These are phyloP conservation scores for Hoplostethus atlanticus DNA, from an alignment of 2,797 vertebrate genomes.

Conservation along the genomic window DNA sequence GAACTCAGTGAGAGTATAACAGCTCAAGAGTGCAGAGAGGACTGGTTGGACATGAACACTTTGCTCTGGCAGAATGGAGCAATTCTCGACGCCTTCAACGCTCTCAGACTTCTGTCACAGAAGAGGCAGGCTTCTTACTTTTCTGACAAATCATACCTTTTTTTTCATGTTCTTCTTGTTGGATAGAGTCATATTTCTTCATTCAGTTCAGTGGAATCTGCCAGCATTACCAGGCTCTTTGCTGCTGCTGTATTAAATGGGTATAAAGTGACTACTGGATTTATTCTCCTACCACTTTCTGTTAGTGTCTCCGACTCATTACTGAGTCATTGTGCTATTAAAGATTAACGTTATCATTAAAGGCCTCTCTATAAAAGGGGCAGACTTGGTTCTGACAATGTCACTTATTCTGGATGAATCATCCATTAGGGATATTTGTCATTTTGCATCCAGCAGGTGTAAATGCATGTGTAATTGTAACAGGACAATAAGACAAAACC, in stretches of 20 bases:
- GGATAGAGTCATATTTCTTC: slow-evolving; percentile 3
- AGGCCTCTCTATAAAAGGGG: slow-evolving; percentile 8
- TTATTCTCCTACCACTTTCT: slow-evolving; percentile 29
- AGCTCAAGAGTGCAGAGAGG: slow-evolving; percentile 20
- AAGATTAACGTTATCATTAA: slow-evolving; percentile 37
- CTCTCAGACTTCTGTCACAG: slow-evolving; percentile 24
- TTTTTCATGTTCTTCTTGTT: slow-evolving; percentile 22
- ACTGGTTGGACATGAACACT: not conserved
- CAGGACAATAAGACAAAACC: not conserved
- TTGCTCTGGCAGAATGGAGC: not conserved
- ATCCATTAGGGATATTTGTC: not conserved
- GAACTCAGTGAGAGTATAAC: slow-evolving; percentile 28
- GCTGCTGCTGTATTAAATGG: not conserved
- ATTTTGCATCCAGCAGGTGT: not conserved
- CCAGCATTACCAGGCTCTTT: slow-evolving; percentile 23
- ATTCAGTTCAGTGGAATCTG: slow-evolving; percentile 38
- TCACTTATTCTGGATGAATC: not conserved
- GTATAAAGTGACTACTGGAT: slow-evolving; percentile 29
- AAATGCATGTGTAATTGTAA: not conserved
- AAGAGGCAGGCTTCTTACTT: slow-evolving; percentile 11
- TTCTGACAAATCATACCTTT: slow-evolving; percentile 29
- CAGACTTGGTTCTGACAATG: slow-evolving; percentile 7
- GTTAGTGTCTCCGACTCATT: slow-evolving; percentile 41
- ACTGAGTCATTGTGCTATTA: slow-evolving; percentile 38
- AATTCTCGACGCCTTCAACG: slow-evolving; percentile 20